Evolutionary conservation across 2,113 vertebrate genomes (phyloP).

Genomic region (Dipodomys ordii): DNA sequence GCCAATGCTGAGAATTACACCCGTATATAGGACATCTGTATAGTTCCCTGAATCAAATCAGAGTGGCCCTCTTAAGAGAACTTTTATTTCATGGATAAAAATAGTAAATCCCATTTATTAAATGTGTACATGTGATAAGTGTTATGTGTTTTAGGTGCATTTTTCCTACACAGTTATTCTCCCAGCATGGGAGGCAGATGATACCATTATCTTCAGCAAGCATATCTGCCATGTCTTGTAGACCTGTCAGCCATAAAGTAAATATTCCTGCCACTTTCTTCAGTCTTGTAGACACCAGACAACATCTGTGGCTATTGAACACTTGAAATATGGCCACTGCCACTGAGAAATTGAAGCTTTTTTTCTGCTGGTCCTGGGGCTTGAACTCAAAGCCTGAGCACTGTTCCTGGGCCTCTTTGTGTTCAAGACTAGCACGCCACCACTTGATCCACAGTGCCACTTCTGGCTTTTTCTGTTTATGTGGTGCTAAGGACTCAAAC

Average conservation of each 20-base stretch:
- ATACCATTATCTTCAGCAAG: not conserved
- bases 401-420: no score
- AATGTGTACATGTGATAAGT: not conserved
- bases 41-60: slow-evolving; percentile 11
- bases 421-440: no score
- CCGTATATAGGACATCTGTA: not conserved
- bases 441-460: no score
- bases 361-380: no score
- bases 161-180: not conserved
- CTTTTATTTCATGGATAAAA: slow-evolving; percentile 32
- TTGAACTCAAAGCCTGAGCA: no score
- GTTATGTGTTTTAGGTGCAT: not conserved
- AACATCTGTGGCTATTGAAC: not conserved
- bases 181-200: not conserved
- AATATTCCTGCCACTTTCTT: not conserved
- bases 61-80: not conserved
- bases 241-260: not conserved
- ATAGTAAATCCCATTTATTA: slow-evolving; percentile 33
- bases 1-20: not conserved
- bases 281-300: not conserved
- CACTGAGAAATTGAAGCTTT: not conserved
- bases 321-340: not conserved
- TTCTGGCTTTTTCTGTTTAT: no score
- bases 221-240: not conserved
- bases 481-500: no score